These are phyloP conservation scores for Morone chrysops DNA, from an alignment of 2,113 vertebrate genomes.

Conservation along the genomic window DNA sequence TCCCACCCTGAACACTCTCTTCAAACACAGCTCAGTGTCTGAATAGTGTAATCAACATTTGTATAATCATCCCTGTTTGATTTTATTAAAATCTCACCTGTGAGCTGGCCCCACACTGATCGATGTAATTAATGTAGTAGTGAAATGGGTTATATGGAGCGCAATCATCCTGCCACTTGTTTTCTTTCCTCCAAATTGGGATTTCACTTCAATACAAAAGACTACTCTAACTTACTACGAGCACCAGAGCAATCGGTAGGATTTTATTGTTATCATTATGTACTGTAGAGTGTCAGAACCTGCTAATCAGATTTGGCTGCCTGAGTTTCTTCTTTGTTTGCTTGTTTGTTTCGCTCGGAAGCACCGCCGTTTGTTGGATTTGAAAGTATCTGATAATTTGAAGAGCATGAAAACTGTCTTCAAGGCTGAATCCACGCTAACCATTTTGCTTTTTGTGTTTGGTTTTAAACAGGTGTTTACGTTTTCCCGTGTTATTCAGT, in stretches of 20 bases:
- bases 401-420: background rate
- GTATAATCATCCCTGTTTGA: slow-evolving; percentile 46
- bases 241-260: background rate
- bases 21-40: background rate
- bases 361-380: background rate
- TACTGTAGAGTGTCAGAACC: background rate
- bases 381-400: background rate
- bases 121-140: slow-evolving; percentile 30
- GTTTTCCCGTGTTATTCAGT: background rate
- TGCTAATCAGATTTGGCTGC: background rate
- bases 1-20: background rate
- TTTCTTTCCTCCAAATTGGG: background rate
- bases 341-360: background rate
- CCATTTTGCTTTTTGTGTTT: too few species aligned
- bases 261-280: background rate
- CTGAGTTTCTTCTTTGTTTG: background rate
- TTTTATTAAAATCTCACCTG: slow-evolving; percentile 43
- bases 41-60: slow-evolving; percentile 36
- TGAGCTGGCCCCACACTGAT: slow-evolving; percentile 24
- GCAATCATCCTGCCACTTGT: background rate
- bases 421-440: background rate
- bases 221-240: background rate
- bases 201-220: background rate
- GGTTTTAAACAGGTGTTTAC: background rate
- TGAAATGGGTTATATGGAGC: slow-evolving; percentile 12